Evolutionary conservation across 1,140 invertebrate genomes (phyloP).

Genomic region (Metaphire vulgaris): DNA sequence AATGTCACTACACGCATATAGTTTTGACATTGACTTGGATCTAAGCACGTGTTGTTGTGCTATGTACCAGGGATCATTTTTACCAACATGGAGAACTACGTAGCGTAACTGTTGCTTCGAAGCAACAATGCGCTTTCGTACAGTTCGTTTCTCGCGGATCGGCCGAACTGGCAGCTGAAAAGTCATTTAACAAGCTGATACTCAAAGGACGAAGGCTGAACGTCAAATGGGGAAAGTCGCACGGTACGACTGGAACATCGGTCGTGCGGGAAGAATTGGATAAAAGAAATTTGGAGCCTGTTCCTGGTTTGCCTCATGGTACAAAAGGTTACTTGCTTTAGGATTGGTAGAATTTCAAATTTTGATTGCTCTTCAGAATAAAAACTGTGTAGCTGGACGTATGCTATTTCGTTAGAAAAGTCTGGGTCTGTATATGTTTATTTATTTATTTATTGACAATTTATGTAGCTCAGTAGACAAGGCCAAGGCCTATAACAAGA

Average conservation of each 20-base stretch:
- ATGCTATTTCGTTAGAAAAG: no score
- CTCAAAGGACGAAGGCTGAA: slow-evolving; percentile 63
- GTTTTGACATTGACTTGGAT: no score
- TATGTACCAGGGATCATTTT: slow-evolving; percentile 82
- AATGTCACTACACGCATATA: no score
- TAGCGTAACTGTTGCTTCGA: slow-evolving; percentile 78
- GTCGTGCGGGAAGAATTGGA: slow-evolving; percentile 38
- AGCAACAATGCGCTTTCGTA: slow-evolving; percentile 96
- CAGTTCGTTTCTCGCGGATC: slow-evolving; percentile 84
- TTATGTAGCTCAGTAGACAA: no score
- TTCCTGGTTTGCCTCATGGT: slow-evolving; percentile 70
- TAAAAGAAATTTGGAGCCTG: slow-evolving; percentile 64
- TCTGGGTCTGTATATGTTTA: no score
- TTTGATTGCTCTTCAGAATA: background rate
- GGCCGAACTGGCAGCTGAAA: slow-evolving; percentile 88
- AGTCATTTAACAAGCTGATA: slow-evolving; percentile 89
- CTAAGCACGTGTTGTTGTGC: no score
- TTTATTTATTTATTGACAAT: background rate
- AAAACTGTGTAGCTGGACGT: no score
- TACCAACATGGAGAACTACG: slow-evolving; percentile 99
- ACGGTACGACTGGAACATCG: slow-evolving; percentile 38
- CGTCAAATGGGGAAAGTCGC: slow-evolving; percentile 82
- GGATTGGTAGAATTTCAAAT: background rate
- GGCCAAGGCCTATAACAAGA: no score
- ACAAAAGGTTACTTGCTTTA: slow-evolving; percentile 31